phyloP scores from a whole-genome alignment of 2,113 vertebrate genomes.

The Oenanthe melanoleuca region DNA sequence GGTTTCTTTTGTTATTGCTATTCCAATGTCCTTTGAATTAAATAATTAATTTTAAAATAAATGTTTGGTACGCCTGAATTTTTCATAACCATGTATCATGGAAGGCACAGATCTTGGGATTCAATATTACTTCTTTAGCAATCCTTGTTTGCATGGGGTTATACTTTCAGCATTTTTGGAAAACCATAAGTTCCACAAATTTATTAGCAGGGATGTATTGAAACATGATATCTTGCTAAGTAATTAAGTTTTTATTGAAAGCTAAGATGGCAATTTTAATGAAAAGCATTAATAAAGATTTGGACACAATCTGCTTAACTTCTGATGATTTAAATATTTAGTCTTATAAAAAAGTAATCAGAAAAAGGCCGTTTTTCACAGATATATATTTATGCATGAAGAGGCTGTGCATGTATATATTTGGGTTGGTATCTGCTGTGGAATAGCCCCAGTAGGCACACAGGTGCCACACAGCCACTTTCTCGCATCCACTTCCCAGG shows the following conservation, averaged over 20 bases:
- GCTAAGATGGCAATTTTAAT: neutral
- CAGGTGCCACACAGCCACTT: neutral
- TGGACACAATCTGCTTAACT: neutral
- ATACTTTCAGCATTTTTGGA: neutral
- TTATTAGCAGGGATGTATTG: neutral
- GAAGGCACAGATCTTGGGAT: neutral
- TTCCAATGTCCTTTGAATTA: neutral
- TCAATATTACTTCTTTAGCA: neutral
- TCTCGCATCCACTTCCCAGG: accelerated
- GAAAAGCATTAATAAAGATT: neutral
- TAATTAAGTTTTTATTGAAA: neutral
- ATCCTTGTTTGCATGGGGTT: neutral
- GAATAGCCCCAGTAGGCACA: neutral
- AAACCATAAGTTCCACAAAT: neutral
- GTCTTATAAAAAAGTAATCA: neutral
- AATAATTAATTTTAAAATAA: neutral
- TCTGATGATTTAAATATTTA: neutral
- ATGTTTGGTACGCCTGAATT: neutral
- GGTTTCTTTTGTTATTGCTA: neutral
- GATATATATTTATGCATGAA: neutral
- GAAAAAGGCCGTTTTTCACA: neutral
- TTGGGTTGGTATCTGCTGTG: neutral
- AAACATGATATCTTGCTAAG: neutral
- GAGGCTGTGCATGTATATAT: neutral
- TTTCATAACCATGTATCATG: neutral